phyloP scores from a whole-genome alignment of 2,797 vertebrate genomes.

The Gila robusta region DNA sequence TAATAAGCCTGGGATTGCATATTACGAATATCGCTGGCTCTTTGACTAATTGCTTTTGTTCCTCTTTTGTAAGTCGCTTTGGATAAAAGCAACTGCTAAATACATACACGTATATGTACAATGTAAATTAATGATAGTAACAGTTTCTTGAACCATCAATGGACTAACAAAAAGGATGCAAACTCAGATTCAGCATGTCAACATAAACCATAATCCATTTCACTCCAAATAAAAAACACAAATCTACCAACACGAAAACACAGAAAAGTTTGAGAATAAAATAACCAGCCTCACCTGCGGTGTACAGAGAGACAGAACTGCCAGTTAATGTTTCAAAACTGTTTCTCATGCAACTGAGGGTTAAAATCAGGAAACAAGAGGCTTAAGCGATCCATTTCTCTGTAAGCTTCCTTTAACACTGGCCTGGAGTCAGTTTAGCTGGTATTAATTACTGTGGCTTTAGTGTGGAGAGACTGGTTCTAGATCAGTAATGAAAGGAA shows the following conservation, averaged over 20 bases:
- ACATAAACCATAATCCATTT: neutral
- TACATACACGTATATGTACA: neutral
- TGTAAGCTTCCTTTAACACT: neutral
- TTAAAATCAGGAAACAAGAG: constrained; percentile 10
- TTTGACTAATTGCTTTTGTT: neutral
- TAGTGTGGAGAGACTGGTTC: neutral
- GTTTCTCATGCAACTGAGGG: neutral
- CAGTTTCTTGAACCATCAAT: neutral
- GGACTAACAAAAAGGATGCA: neutral
- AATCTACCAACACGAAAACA: neutral
- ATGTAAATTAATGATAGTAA: neutral
- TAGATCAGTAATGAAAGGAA: neutral
- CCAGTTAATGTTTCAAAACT: constrained; percentile 29
- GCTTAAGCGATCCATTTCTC: neutral
- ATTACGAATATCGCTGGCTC: neutral
- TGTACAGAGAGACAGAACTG: neutral
- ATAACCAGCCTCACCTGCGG: constrained; percentile 27
- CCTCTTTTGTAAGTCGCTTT: neutral
- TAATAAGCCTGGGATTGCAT: neutral
- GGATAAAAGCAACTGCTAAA: neutral
- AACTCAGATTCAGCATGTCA: too few species aligned
- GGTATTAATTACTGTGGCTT: neutral
- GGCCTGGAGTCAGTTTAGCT: neutral
- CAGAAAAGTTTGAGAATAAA: neutral
- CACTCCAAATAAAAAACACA: neutral